Base-by-base conservation (phyloP, 2,888 invertebrate genomes). In the Spisula subtruncata region DNA sequence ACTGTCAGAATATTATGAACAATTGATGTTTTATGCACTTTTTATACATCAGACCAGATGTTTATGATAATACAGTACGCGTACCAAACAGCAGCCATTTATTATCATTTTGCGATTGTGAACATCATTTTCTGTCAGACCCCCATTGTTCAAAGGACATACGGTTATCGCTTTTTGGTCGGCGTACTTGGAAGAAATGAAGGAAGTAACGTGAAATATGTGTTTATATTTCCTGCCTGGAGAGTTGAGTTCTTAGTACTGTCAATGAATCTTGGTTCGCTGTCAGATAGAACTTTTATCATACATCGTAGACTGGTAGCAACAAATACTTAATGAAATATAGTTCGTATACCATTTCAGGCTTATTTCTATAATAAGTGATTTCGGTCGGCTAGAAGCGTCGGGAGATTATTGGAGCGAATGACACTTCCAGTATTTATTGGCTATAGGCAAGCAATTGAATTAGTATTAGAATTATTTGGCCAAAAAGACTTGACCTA, bases 281-380 rank as follows among this genome's bases (percentile, higher is more conserved):
- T 51, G 60, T 66, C 60, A 25, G 25, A 66, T n/a, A 25, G 8
- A 66, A 66, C 10, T 25, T 25, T 66, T 25, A 66, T 66, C 10
- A 25, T 25, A 66, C 25, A 66, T 10, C 25, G 60, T 25, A n/a
- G 25, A 66, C 25, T n/a, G 60, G n/a, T 66, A 66, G 60, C 60
- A 79, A 75, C 41, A 41, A 79, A 35, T 29, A 79, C 85, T 85
- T 85, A 85, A 85, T 85, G 85, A 79, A 85, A 84, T 79, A 51
- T 85, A 85, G 18, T 85, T 51, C 85, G 75, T 51, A 51, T 32
- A 32, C 41, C 79, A 20, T 41, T 35, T 46, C 51, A 79, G 75
- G 48, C 85, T 71, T 71, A 8, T 71, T 41, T 79, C 51, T 46
- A 79, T 79, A 51, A 66, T 66, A 18, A 54, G 75, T 66, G 41